Evolutionary conservation across 1,140 invertebrate species (phyloP).

Genomic region (Theocolax elegans): DNA sequence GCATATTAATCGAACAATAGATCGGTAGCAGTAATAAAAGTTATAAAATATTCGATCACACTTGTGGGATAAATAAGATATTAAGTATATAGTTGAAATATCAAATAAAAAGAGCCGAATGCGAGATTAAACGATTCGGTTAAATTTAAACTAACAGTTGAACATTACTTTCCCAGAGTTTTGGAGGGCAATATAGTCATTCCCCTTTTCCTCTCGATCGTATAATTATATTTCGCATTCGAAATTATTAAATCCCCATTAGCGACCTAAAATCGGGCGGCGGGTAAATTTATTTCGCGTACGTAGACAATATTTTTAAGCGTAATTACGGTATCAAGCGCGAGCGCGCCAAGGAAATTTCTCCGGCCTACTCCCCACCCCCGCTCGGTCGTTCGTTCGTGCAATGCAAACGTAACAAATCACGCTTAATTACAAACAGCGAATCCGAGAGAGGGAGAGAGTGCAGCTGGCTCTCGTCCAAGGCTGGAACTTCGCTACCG

Average conservation of each 20-base stretch:
- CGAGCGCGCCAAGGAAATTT: constrained; percentile 23
- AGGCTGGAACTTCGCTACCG: not conserved
- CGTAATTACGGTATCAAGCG: not conserved
- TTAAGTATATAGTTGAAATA: too few relatives aligned
- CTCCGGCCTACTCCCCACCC: not conserved
- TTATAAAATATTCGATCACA: too few relatives aligned
- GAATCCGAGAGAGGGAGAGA: constrained; percentile 3
- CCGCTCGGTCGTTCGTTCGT: not conserved
- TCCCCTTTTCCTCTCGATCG: too few relatives aligned
- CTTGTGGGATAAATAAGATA: too few relatives aligned
- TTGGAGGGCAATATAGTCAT: too few relatives aligned
- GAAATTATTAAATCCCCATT: constrained; percentile 13
- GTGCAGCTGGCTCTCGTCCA: constrained; percentile 30
- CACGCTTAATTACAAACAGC: constrained; percentile 38
- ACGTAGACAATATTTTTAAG: constrained; percentile 2
- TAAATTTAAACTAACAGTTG: too few relatives aligned
- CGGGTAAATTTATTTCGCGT: constrained; percentile 3
- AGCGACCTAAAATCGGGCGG: not conserved
- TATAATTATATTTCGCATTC: not conserved
- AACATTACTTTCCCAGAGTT: too few relatives aligned
- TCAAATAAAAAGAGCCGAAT: too few relatives aligned
- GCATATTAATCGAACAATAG: too few relatives aligned
- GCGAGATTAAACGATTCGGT: too few relatives aligned
- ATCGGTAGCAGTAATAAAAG: too few relatives aligned
- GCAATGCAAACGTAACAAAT: constrained; percentile 34